Evolutionary conservation across 2,113 vertebrate species (phyloP).

Genomic region (Pipa parva): DNA sequence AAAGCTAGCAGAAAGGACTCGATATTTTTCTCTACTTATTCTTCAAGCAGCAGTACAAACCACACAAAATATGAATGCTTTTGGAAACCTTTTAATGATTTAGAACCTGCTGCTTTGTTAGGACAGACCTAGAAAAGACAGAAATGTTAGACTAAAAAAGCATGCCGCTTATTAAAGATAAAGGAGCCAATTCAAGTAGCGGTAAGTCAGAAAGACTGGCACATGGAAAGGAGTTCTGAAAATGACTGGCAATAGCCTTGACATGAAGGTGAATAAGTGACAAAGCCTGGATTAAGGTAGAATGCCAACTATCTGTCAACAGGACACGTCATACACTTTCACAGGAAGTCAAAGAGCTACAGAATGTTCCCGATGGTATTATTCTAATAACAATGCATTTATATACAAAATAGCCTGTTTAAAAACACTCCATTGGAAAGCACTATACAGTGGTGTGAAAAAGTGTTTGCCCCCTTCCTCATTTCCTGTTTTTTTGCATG

Average conservation of each 20-base stretch:
- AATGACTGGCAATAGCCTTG: conserved; percentile 9
- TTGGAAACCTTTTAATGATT: conserved; percentile 25
- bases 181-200: conserved; percentile 28
- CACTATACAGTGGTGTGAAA: too few species aligned
- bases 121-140: conserved; percentile 20
- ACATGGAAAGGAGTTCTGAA: not conserved
- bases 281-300: not conserved
- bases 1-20: not conserved
- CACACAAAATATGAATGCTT: conserved; percentile 9
- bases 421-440: too few species aligned
- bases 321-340: not conserved
- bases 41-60: conserved; percentile 9
- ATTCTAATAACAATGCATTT: not conserved
- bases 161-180: conserved; percentile 34
- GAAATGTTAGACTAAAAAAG: conserved; percentile 22
- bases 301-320: not conserved
- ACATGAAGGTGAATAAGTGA: conserved; percentile 20
- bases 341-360: not conserved
- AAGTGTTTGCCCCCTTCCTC: too few species aligned
- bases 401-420: too few species aligned
- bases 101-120: conserved; percentile 34
- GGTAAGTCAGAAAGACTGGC: conserved; percentile 6
- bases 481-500: too few species aligned
- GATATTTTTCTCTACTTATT: not conserved
- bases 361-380: not conserved